Base-by-base conservation (phyloP, 2,797 vertebrate species). In the Basileuterus tristriatus region DNA sequence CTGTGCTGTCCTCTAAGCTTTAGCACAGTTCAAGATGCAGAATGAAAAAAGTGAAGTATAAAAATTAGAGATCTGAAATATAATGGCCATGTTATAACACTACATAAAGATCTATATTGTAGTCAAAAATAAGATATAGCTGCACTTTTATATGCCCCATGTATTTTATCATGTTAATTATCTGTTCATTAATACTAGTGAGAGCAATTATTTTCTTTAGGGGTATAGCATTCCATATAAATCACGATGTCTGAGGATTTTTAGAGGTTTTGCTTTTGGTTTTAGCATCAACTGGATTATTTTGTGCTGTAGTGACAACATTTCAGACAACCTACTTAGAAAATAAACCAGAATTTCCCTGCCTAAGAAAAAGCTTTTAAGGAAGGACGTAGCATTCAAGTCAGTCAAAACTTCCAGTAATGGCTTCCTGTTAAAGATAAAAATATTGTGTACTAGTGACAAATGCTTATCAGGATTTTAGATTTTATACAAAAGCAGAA, bases 181-280 rank as follows among this genome's bases (percentile, higher is more conserved):
- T 82, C 49, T 84, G 49, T 82, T 92, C 87, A 77, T 87, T 89
- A 94, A 82, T 70, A 91, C 62, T 90, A 39, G 74, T 74, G 85
- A 90, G 53, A 84, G 49, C 67, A 94, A 83, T 94, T 89, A 77
- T 83, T 95, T 94, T 95, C 52, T 96, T 95, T 87, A 90, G 36
- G 8, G 14, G 15, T 88, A 49, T 27, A 87, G 32, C 32, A 89
- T 78, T 83, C 75, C 11, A 3, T 63, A 87, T 80, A 94, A 96
- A 94, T 93, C 64, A 90, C 5, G 8, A 17, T 50, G 64, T 9
- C 37, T 83, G 37, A 69, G 16, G 52, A 91, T 63, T 91, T 88
- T 79, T 47, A 91, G 56, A 79, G 47, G 41, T 67, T 91, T 84
- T 58, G 2, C 6, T 84, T 65, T 76, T 22, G 15, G 12, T 59